These are phyloP conservation scores for Araneus ventricosus DNA, from an alignment of 1,140 invertebrate genomes.

Conservation along the genomic window DNA sequence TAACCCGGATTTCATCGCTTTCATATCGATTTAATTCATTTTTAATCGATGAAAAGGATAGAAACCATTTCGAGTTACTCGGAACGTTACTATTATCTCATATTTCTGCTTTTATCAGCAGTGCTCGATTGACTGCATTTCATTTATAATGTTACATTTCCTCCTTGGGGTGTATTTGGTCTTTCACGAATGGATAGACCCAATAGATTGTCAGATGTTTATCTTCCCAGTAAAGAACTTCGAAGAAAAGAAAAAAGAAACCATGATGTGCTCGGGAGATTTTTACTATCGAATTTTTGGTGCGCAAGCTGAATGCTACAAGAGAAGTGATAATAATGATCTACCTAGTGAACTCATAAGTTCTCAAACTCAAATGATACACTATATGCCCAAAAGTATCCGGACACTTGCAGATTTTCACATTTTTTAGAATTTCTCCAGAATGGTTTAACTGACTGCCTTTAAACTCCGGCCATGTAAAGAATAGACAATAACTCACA, in stretches of 20 bases:
- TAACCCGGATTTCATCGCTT: slow-evolving; percentile 20
- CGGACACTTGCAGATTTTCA: too few species aligned
- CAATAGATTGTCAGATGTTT: background rate
- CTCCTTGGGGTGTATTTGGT: background rate
- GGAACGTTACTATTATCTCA: background rate
- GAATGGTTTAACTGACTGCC: too few species aligned
- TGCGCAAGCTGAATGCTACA: background rate
- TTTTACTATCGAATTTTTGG: background rate
- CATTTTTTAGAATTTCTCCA: too few species aligned
- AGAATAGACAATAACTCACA: too few species aligned
- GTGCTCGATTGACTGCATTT: background rate
- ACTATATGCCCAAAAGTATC: too few species aligned
- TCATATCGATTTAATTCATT: slow-evolving; percentile 47
- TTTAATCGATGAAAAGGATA: background rate
- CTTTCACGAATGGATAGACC: background rate
- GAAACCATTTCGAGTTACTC: background rate
- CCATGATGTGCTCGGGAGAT: background rate
- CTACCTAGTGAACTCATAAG: too few species aligned
- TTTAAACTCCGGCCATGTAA: too few species aligned
- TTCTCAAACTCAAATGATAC: too few species aligned
- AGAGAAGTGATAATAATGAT: too few species aligned
- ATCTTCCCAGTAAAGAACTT: background rate
- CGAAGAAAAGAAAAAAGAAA: background rate
- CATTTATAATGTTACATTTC: background rate
- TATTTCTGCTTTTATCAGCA: slow-evolving; percentile 6